Evolutionary conservation across 2,797 vertebrate species (phyloP).

Genomic region (Loris lydekkerianus): DNA sequence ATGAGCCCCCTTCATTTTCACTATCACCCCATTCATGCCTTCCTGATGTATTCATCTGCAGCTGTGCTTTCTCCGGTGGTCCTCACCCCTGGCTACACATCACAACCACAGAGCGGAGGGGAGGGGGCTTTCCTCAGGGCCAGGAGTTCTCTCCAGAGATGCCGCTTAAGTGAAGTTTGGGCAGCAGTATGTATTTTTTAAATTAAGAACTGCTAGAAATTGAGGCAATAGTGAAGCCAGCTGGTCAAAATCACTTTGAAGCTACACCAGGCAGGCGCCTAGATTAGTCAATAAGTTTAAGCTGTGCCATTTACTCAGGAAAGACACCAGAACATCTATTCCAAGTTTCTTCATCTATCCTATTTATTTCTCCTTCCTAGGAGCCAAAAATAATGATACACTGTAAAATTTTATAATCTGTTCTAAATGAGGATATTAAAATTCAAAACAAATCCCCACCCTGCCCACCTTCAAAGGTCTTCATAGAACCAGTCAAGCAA

Average conservation of each 20-base stretch:
- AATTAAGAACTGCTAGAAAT: slow-evolving; percentile 17
- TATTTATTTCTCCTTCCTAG: slow-evolving; percentile 20
- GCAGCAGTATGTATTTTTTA: not conserved
- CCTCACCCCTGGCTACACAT: not conserved
- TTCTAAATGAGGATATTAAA: slow-evolving; percentile 9
- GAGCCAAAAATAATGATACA: not conserved
- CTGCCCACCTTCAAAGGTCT: not conserved
- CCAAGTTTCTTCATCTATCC: not conserved
- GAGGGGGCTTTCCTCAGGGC: not conserved
- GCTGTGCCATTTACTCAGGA: not conserved
- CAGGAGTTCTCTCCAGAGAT: not conserved
- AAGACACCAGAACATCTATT: not conserved
- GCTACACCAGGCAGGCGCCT: not conserved
- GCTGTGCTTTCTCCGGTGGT: not conserved
- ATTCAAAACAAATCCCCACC: not conserved
- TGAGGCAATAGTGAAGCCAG: not conserved
- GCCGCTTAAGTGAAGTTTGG: not conserved
- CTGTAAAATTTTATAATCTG: not conserved
- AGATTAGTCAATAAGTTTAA: not conserved
- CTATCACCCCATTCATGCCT: not conserved
- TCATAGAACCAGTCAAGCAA: not conserved
- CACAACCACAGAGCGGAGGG: not conserved
- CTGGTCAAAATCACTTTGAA: not conserved
- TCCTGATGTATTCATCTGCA: not conserved
- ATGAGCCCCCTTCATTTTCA: not conserved